Conservation (phyloP, 2,888 invertebrate species). For the Malthinus seriepunctatus region DNA sequence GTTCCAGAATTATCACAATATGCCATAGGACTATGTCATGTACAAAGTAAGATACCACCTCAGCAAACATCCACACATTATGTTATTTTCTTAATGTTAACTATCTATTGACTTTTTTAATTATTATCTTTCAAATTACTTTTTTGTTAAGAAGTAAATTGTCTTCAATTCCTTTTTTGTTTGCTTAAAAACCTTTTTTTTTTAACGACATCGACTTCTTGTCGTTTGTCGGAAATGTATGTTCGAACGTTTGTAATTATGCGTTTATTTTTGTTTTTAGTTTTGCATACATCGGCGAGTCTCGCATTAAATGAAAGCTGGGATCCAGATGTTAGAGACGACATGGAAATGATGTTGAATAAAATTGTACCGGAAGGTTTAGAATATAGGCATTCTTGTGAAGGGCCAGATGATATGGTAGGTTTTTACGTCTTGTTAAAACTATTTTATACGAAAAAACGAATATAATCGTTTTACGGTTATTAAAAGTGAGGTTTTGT, state of each 20-base stretch:
- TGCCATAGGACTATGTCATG: conserved; percentile 93
- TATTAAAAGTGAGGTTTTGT: conserved; percentile 21
- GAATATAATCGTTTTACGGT: background rate
- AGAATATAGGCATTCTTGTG: conserved; percentile 94
- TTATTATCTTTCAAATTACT: background rate
- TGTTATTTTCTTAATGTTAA: background rate
- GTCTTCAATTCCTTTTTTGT: background rate
- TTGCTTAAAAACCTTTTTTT: background rate
- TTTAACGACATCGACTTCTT: background rate
- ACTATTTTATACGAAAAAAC: background rate
- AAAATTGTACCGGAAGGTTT: conserved; percentile 97
- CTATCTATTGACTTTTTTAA: background rate
- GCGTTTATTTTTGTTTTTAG: conserved; percentile 59
- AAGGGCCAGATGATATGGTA: conserved; percentile 99
- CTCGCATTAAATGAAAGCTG: conserved; percentile 97
- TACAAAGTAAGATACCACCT: conserved; percentile 82
- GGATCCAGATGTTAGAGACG: conserved; percentile 97
- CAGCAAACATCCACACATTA: background rate
- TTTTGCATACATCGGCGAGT: conserved; percentile 97
- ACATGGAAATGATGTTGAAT: conserved; percentile 99
- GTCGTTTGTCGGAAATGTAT: background rate
- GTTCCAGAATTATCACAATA: conserved; percentile 94
- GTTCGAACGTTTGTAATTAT: background rate
- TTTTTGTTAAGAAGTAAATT: no score
- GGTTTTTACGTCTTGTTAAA: conserved; percentile 47